These are phyloP conservation scores for Boloria selene DNA, from an alignment of 2,888 invertebrate species.

Conservation along the genomic window DNA sequence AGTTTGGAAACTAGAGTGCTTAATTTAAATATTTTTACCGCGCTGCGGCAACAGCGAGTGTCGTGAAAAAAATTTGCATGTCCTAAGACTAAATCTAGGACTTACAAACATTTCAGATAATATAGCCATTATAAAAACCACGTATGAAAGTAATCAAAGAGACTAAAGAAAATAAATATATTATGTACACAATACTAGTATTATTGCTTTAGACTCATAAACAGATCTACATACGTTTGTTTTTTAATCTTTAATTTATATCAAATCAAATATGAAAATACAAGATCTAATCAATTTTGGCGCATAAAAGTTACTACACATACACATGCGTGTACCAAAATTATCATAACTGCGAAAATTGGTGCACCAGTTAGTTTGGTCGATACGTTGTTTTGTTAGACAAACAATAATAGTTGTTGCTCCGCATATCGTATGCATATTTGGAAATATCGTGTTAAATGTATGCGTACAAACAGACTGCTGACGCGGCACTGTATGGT, in stretches of 20 bases:
- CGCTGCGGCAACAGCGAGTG: conserved; percentile 24
- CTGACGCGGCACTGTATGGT: conserved; percentile 33
- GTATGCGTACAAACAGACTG: conserved; percentile 38
- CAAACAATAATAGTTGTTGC: conserved; percentile 38
- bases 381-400: conserved; percentile 34
- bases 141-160: too few species aligned
- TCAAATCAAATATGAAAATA: background rate
- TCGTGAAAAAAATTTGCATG: conserved; percentile 31
- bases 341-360: conserved; percentile 27
- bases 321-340: conserved; percentile 13
- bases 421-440: conserved; percentile 33
- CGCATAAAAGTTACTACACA: background rate
- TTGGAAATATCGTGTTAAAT: conserved; percentile 35
- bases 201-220: too few species aligned
- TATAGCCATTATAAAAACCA: background rate
- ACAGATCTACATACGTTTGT: too few species aligned
- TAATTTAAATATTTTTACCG: conserved; percentile 32
- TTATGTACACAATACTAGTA: too few species aligned
- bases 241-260: too few species aligned
- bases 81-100: conserved; percentile 31
- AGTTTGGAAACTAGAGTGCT: conserved; percentile 32
- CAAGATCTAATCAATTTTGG: background rate
- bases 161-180: too few species aligned
- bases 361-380: conserved; percentile 30
- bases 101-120: conserved; percentile 15